Percentiles rank a stretch among this genome's conserved stretches.
phyloP scores from a whole-genome alignment of 2,888 invertebrate genomes.

The Lampropteryx suffumata region DNA sequence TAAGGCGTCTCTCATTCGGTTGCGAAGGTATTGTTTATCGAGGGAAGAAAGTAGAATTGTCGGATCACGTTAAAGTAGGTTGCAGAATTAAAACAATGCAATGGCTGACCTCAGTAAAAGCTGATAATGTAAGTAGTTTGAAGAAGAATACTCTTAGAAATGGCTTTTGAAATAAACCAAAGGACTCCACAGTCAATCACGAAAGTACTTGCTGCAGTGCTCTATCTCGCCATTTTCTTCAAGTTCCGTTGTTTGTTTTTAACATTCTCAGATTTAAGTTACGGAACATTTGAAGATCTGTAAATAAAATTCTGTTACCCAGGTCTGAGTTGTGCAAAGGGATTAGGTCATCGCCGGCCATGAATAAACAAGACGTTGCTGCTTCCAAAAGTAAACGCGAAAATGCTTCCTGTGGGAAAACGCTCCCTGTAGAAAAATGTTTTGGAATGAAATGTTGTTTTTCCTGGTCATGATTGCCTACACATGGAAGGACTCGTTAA shows the following conservation, averaged over 20 bases:
- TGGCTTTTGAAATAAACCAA: no score
- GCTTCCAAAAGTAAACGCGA: background rate
- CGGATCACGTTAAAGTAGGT: background rate
- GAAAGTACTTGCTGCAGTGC: background rate
- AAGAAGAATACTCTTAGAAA: no score
- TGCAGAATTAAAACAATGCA: background rate
- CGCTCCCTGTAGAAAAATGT: no score
- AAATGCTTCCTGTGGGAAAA: no score
- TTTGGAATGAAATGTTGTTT: no score
- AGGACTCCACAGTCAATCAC: background rate
- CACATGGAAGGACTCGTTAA: no score
- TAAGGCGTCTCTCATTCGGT: background rate
- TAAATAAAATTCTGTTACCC: constrained; percentile 35
- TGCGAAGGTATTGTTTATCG: background rate
- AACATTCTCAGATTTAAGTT: constrained; percentile 33
- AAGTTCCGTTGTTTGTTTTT: constrained; percentile 34
- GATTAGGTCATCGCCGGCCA: constrained; percentile 2
- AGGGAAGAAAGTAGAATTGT: constrained; percentile 1
- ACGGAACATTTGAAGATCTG: constrained; percentile 35
- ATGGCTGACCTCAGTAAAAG: background rate
- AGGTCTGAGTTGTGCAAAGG: constrained; percentile 1
- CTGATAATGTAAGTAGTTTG: background rate
- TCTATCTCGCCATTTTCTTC: constrained; percentile 31
- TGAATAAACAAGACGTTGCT: background rate
- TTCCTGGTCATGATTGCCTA: no score